These are phyloP conservation scores for Osmerus eperlanus DNA, from an alignment of 2,113 vertebrate species.

Conservation along the genomic window DNA sequence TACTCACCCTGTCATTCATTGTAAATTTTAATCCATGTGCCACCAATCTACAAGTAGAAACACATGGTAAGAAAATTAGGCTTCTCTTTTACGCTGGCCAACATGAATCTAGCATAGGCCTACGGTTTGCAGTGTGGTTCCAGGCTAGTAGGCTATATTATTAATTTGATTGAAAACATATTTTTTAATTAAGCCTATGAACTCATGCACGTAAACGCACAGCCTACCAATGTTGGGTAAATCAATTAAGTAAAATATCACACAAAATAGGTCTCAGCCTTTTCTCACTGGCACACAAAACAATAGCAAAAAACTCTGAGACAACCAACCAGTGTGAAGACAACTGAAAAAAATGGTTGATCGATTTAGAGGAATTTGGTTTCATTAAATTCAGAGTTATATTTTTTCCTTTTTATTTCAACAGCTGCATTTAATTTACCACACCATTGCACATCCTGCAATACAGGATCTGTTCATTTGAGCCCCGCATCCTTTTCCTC, in stretches of 20 bases:
- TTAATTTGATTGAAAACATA: too few relatives aligned
- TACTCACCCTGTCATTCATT: slow-evolving; percentile 18
- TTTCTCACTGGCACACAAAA: neutral
- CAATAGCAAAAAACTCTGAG: slow-evolving; percentile 6
- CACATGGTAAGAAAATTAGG: neutral
- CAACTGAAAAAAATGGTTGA: slow-evolving; percentile 26
- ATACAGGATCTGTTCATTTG: slow-evolving; percentile 73
- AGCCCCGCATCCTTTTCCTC: slow-evolving; percentile 45
- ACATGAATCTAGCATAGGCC: too few relatives aligned
- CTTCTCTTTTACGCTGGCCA: neutral
- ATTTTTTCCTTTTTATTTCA: slow-evolving; percentile 61
- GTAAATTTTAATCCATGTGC: neutral
- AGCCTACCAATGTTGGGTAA: too few relatives aligned
- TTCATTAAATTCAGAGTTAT: slow-evolving; percentile 53
- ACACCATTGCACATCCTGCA: slow-evolving; percentile 81
- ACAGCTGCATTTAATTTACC: slow-evolving; percentile 82
- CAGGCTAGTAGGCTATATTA: too few relatives aligned
- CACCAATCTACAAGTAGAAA: neutral
- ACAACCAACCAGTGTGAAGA: slow-evolving; percentile 33
- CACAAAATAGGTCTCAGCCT: neutral
- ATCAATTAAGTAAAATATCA: too few relatives aligned
- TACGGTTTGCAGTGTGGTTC: too few relatives aligned
- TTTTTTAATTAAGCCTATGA: too few relatives aligned
- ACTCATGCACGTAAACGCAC: too few relatives aligned
- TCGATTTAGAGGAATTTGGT: slow-evolving; percentile 40